phyloP scores from a whole-genome alignment of 2,797 vertebrate genomes.

The Ctenochaetus hawaiiensis region DNA sequence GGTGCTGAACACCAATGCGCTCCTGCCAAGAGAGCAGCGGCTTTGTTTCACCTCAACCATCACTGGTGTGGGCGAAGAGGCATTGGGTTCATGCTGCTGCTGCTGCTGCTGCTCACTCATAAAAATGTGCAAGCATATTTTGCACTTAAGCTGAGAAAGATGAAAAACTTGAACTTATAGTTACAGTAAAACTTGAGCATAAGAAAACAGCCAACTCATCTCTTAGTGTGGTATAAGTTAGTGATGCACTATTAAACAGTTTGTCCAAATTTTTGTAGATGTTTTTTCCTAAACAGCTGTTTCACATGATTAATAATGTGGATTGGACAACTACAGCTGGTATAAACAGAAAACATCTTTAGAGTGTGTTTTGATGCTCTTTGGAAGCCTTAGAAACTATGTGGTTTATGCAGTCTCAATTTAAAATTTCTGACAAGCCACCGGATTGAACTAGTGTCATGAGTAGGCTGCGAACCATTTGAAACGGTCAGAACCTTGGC shows the following conservation, averaged over 20 bases:
- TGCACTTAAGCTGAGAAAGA: background rate
- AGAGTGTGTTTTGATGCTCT: slow-evolving; percentile 18
- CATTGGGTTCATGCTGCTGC: slow-evolving; percentile 1
- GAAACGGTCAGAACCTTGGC: slow-evolving; percentile 21
- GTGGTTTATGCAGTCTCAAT: slow-evolving; percentile 40
- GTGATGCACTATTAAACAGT: slow-evolving; percentile 17
- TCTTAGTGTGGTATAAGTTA: slow-evolving; percentile 27
- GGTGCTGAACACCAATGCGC: background rate
- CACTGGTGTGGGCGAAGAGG: background rate
- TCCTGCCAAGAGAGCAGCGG: background rate
- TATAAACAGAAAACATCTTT: slow-evolving; percentile 28
- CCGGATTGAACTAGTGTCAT: slow-evolving; percentile 17
- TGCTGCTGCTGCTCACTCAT: background rate
- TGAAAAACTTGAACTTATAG: slow-evolving; percentile 5
- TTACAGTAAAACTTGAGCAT: slow-evolving; percentile 11
- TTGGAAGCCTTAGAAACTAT: background rate
- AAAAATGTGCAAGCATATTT: background rate
- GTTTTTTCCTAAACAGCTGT: slow-evolving; percentile 38
- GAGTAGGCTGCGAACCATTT: slow-evolving; percentile 31
- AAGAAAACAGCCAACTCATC: background rate
- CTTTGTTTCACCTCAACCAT: background rate
- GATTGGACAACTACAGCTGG: slow-evolving; percentile 15
- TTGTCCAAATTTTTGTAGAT: slow-evolving; percentile 22
- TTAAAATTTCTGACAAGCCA: slow-evolving; percentile 28
- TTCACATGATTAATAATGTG: slow-evolving; percentile 31